Conservation (phyloP, 2,888 invertebrate genomes). For the Spodoptera littoralis region DNA sequence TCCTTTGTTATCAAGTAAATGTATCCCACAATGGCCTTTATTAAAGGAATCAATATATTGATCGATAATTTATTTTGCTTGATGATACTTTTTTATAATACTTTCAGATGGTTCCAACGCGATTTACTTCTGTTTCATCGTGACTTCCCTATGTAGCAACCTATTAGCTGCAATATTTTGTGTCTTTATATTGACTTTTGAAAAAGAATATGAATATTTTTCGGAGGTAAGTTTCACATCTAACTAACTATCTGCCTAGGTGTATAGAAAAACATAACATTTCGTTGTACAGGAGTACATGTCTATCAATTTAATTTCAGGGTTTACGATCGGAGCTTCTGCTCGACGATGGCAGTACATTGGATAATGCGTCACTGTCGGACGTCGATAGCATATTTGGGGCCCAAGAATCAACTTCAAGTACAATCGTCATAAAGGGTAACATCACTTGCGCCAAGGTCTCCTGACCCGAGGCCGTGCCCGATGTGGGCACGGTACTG, state of each 20-base stretch:
- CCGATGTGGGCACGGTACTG: slow-evolving; percentile 76
- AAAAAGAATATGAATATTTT: slow-evolving; percentile 84
- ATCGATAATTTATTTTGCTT: background rate
- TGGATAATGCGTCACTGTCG: slow-evolving; percentile 75
- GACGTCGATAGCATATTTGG: slow-evolving; percentile 78
- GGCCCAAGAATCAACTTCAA: slow-evolving; percentile 74
- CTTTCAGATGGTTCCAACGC: slow-evolving; percentile 77
- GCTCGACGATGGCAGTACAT: slow-evolving; percentile 79
- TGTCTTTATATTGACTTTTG: slow-evolving; percentile 81
- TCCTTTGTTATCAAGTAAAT: no score
- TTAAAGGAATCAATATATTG: background rate
- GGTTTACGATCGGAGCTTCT: slow-evolving; percentile 80
- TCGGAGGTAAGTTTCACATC: slow-evolving; percentile 71
- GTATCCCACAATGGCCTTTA: no score
- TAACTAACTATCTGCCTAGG: background rate
- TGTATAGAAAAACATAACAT: no score
- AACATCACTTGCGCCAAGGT: slow-evolving; percentile 69
- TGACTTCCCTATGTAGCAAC: slow-evolving; percentile 80
- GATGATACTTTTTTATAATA: background rate
- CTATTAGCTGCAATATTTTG: slow-evolving; percentile 81
- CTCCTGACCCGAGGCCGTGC: slow-evolving; percentile 87
- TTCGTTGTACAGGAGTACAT: background rate
- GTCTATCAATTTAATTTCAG: slow-evolving; percentile 63
- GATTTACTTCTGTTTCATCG: slow-evolving; percentile 76
- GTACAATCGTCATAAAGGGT: slow-evolving; percentile 79